Evolutionary conservation across 2,797 vertebrate species (phyloP), one percentile per base, ranked within the genome.

Genomic region (Galago senegalensis): DNA sequence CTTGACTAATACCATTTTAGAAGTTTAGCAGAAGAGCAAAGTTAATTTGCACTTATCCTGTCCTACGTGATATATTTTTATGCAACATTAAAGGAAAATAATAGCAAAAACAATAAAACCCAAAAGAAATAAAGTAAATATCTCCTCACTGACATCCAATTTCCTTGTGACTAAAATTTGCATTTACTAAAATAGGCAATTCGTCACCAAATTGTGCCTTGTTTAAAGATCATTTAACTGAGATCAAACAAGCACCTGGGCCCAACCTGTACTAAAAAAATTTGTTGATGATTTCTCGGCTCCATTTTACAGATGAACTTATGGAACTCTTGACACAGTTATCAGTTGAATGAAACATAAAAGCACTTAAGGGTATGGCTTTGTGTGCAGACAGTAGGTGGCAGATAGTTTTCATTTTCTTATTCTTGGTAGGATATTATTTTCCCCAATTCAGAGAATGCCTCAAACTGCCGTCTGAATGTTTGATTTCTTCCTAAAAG

Each of bases 171-270:
- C 23, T 76, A 67, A 18, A 80, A 49, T 46, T 86, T 67, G 0
- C 11, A 77, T 73, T 91, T 97, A 87, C 40, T 8, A 29, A 89
- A 93, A 94, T 80, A 83, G 21, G 17, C 9, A 83, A 56, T 70
- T 80, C 3, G 23, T 58, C 89, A n/a, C 7, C 12, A 80, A 4
- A 89, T 2, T 29, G 27, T 43, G 0, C 27, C 13, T 3, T 67
- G 1, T 40, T 96, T 92, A 63, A 96, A 91, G 91, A 7, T 84
- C 77, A 91, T 29, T 93, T 87, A 72, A 61, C 23, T 56, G 40
- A 90, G 27, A 70, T 70, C 23, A 91, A 89, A 60, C 2, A 91
- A 83, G 21, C 9, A 73, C n/a, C 72, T 67, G 75, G 67, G 23
- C 25, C 34, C 87, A 60, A 83, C 2, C 60, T n/a, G 3, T 86